Evolutionary conservation across 2,888 invertebrate genomes (phyloP).

Genomic region (Pteria penguin): DNA sequence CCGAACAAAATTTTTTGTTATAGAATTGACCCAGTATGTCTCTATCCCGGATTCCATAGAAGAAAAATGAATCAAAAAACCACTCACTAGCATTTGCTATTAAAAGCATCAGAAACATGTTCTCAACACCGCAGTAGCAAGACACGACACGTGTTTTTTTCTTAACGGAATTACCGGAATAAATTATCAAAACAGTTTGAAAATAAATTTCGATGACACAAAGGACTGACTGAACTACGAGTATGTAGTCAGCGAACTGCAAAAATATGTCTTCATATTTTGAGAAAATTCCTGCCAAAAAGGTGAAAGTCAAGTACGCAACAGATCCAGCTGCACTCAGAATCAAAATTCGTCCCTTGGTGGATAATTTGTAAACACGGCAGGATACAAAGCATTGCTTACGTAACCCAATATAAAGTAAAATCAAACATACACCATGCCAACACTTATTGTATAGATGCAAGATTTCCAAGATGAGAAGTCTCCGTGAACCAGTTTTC

Average conservation of each 20-base stretch:
- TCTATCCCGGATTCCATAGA: no score
- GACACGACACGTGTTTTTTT: background rate
- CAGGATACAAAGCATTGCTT: no score
- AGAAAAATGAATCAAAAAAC: background rate
- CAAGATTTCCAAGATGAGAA: background rate
- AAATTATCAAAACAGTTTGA: slow-evolving; percentile 16
- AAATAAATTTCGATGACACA: background rate
- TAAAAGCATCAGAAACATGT: background rate
- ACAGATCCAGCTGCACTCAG: slow-evolving; percentile 7
- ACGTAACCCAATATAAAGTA: no score
- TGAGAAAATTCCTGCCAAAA: slow-evolving; percentile 3
- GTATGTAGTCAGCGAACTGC: background rate
- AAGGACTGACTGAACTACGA: slow-evolving; percentile 1
- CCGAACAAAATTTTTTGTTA: background rate
- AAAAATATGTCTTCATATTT: background rate
- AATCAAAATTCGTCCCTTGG: slow-evolving; percentile 7
- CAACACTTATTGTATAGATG: background rate
- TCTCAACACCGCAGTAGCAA: background rate
- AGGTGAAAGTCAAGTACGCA: slow-evolving; percentile 3
- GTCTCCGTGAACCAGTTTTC: background rate
- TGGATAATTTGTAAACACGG: no score
- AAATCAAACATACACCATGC: background rate
- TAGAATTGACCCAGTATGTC: no score
- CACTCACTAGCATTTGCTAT: background rate
- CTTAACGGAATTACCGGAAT: background rate